Evolutionary conservation across 2,797 vertebrate genomes (phyloP).

Genomic region (Paedocypris micromegethes): DNA sequence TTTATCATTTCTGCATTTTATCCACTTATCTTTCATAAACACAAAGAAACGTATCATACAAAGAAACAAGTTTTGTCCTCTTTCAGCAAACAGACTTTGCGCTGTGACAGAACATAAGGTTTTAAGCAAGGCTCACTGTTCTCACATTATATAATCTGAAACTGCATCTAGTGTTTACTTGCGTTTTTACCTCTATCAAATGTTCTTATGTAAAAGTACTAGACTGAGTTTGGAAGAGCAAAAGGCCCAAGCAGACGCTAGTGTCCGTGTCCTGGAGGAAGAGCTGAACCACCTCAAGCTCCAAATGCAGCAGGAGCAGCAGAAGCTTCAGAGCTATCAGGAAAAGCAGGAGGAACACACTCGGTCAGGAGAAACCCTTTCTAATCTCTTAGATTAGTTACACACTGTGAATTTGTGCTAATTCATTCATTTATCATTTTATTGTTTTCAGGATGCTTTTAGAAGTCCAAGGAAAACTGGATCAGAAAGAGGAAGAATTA

Average conservation of each 20-base stretch:
- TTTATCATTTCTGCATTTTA: no score
- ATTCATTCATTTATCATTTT: no score
- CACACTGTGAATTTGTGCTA: constrained; percentile 31
- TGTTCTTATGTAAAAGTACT: constrained; percentile 60
- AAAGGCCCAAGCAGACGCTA: constrained; percentile 54
- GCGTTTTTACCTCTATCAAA: not conserved
- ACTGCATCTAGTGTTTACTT: no score
- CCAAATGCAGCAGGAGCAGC: constrained; percentile 60
- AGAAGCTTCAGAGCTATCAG: constrained; percentile 48
- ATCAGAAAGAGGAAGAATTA: constrained; percentile 70
- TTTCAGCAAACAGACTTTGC: no score
- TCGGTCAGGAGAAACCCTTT: constrained; percentile 60
- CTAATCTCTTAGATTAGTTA: not conserved
- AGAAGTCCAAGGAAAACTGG: constrained; percentile 71
- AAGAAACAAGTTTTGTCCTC: no score
- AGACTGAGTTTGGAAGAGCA: constrained; percentile 60
- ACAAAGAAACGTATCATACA: no score
- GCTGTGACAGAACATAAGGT: no score
- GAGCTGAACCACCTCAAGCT: constrained; percentile 61
- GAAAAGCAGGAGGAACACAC: constrained; percentile 69
- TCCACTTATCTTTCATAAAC: no score
- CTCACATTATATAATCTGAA: no score
- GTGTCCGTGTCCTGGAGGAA: constrained; percentile 61
- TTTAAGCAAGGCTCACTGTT: no score
- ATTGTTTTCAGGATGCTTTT: constrained; percentile 67